These are phyloP conservation scores for Siniperca scherzeri DNA, from an alignment of 2,797 vertebrate species.

Conservation along the genomic window DNA sequence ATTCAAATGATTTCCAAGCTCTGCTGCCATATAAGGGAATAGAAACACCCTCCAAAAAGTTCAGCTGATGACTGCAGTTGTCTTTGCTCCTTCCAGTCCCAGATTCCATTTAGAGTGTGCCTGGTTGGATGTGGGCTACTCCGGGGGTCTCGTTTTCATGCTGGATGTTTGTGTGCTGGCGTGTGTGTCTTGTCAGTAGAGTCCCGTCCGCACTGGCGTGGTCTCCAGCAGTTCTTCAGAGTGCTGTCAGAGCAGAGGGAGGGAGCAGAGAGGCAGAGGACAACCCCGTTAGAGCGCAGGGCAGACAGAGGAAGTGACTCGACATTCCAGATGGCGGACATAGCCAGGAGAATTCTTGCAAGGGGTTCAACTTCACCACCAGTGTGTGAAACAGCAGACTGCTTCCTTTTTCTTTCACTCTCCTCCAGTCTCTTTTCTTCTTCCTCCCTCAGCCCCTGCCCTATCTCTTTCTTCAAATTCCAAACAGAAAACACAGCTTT, in stretches of 20 bases:
- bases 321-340: slow-evolving; percentile 84
- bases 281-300: slow-evolving; percentile 67
- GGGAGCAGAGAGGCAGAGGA: slow-evolving; percentile 72
- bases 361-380: slow-evolving; percentile 82
- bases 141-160: slow-evolving; percentile 65
- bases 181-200: slow-evolving; percentile 64
- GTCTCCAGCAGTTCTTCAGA: slow-evolving; percentile 65
- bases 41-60: slow-evolving; percentile 78
- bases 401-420: slow-evolving; percentile 71
- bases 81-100: slow-evolving; percentile 64
- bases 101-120: slow-evolving; percentile 68
- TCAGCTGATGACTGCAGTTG: slow-evolving; percentile 83
- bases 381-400: slow-evolving; percentile 75
- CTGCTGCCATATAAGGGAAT: slow-evolving; percentile 86
- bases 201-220: slow-evolving; percentile 55
- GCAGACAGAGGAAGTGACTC: slow-evolving; percentile 85
- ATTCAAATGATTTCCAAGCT: slow-evolving; percentile 87
- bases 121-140: slow-evolving; percentile 59
- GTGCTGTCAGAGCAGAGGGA: slow-evolving; percentile 72
- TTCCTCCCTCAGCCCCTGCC: slow-evolving; percentile 57
- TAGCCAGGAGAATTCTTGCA: slow-evolving; percentile 81
- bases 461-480: slow-evolving; percentile 66
- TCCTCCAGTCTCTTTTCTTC: slow-evolving; percentile 34
- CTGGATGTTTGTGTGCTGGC: slow-evolving; percentile 60
- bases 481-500: slow-evolving; percentile 57